Evolutionary conservation across 2,888 invertebrate genomes (phyloP).

Genomic region (Pachliopta kotzebuea): DNA sequence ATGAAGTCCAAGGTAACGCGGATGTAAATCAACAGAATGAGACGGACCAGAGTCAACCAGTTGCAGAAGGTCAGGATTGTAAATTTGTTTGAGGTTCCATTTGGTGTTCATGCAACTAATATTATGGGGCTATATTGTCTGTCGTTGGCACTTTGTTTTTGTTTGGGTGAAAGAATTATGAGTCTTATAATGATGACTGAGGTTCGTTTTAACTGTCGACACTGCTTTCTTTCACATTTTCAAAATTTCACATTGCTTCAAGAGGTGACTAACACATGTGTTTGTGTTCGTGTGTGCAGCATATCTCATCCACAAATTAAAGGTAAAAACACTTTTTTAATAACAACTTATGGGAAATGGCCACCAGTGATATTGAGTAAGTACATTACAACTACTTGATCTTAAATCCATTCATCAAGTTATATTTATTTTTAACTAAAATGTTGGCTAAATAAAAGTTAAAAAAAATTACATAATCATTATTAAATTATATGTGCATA

Average conservation of each 20-base stretch:
- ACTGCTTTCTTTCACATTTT: conserved; percentile 10
- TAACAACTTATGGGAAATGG: conserved; percentile 24
- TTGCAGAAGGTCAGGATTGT: conserved; percentile 55
- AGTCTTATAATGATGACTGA: background rate
- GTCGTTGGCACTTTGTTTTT: conserved; percentile 11
- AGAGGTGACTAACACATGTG: conserved; percentile 13
- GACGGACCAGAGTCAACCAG: conserved; percentile 34
- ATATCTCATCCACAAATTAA: conserved; percentile 7
- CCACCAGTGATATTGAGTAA: background rate
- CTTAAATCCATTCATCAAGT: background rate
- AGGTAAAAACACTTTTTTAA: conserved; percentile 15
- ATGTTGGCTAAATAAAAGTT: too few species aligned
- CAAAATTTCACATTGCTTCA: conserved; percentile 17
- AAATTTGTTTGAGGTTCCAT: conserved; percentile 35
- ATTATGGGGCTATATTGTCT: conserved; percentile 41
- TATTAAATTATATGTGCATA: too few species aligned
- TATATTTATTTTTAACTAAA: background rate
- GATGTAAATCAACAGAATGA: conserved; percentile 67
- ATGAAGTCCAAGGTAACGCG: conserved; percentile 62
- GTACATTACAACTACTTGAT: background rate
- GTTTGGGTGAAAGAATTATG: background rate
- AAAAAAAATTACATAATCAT: too few species aligned
- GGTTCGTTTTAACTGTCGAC: conserved; percentile 1
- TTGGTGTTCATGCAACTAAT: conserved; percentile 67
- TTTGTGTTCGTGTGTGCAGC: conserved; percentile 4